Base-by-base conservation (phyloP, 2,113 vertebrate genomes). In the Chitala chitala region DNA sequence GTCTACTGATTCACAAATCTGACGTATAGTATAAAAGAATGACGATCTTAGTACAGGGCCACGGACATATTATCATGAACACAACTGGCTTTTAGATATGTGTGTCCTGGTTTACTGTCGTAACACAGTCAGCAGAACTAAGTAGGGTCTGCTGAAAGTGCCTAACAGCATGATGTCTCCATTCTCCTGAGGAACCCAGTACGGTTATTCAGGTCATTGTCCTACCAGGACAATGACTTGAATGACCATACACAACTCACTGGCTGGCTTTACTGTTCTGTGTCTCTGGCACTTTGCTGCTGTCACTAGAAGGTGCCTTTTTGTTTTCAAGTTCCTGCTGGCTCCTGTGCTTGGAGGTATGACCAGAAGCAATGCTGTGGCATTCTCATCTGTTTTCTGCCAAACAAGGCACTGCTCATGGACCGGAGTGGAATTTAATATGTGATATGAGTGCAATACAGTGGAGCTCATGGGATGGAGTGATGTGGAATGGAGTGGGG, bases 261-360 rank as follows among this genome's bases (percentile, higher is more conserved):
- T 22, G 29, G 44, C 55, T 22, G 17, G 29, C 38, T 20, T 33
- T 33, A 36, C 33, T 9, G 17, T 33, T 9, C 5, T 38, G 59
- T 29, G 29, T n/a, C 31, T 38, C 56, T 15, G 33, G 59, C 15
- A 5, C 59, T n/a, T n/a, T n/a, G n/a, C n/a, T n/a, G n/a, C n/a
- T n/a, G n/a, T n/a, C n/a, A n/a, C n/a, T n/a, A 24, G 54, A 31
- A 55, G 53, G 44, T 75, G 22, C 69, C 31, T 15, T 70, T 66
- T 59, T 22, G 55, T 61, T 63, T 75, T 46, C 61, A 9, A 63
- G 29, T 48, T 33, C n/a, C 36, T 44, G 15, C 26, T 54, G 73
- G 36, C n/a, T 75, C 63, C 46, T 4, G 29, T 22, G 44, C 38
- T 40, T 15, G 66, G 42, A 40, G 66, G n/a, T 61, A 31, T 20